These are phyloP conservation scores for Phyllostomus discolor DNA, from an alignment of 2,113 vertebrate genomes.

Conservation along the genomic window DNA sequence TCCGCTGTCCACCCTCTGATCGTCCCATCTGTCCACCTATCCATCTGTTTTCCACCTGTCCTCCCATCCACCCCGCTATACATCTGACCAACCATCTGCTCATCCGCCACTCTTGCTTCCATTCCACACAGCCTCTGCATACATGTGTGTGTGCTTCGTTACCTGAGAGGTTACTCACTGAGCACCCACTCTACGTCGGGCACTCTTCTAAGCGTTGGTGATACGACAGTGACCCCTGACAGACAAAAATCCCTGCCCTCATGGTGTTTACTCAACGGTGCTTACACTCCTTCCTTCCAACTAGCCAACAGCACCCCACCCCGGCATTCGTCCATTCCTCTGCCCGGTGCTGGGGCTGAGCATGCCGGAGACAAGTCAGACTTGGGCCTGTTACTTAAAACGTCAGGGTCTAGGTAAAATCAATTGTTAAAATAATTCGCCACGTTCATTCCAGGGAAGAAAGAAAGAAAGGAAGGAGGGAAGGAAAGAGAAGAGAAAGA, in stretches of 20 bases:
- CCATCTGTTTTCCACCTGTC: background rate
- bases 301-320: background rate
- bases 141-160: background rate
- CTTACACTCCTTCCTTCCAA: background rate
- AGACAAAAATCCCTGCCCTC: background rate
- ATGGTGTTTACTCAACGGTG: rapidly evolving
- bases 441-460: background rate
- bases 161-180: background rate
- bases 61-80: too few species aligned
- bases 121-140: background rate
- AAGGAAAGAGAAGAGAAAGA: too few species aligned
- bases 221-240: background rate
- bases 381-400: background rate
- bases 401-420: background rate
- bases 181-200: background rate
- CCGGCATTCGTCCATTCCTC: background rate
- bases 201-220: background rate
- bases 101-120: background rate
- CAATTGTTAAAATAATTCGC: background rate
- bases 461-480: background rate
- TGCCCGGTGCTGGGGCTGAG: background rate
- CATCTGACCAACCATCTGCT: too few species aligned
- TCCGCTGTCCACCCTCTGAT: too few species aligned
- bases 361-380: background rate
- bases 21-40: too few species aligned